Conservation (phyloP, 2,797 vertebrate species). For the Remorina albescens region DNA sequence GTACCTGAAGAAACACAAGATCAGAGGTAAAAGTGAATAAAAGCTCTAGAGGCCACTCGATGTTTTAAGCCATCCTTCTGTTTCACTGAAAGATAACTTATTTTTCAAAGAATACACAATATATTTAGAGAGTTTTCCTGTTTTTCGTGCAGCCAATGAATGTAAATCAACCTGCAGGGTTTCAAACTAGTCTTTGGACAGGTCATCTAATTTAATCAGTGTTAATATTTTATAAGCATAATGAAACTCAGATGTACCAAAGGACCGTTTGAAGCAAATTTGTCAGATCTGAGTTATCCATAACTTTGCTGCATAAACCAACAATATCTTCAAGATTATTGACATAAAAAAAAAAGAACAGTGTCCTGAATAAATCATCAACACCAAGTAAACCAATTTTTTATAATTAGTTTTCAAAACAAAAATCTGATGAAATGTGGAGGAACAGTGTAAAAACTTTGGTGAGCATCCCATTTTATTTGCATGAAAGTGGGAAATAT, state of each 20-base stretch:
- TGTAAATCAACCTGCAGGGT: neutral
- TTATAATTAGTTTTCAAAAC: too few species aligned
- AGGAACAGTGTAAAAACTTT: neutral
- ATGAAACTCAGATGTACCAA: neutral
- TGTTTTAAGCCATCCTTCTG: neutral
- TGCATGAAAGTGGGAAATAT: neutral
- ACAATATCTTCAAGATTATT: neutral
- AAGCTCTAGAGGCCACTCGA: neutral
- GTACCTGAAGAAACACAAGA: constrained; percentile 76
- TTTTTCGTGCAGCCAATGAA: neutral
- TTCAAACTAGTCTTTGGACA: neutral
- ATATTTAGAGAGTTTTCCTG: neutral
- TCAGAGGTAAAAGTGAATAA: neutral
- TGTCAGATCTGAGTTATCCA: neutral
- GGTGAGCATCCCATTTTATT: neutral
- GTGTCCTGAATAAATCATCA: too few species aligned
- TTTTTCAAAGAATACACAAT: neutral
- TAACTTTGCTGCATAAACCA: neutral
- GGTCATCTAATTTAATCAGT: neutral
- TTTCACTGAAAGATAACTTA: neutral
- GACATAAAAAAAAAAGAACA: neutral
- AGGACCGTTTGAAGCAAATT: neutral
- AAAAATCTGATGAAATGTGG: too few species aligned
- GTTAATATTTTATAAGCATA: neutral
- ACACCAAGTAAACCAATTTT: too few species aligned